phyloP scores from a whole-genome alignment of 2,888 invertebrate species.

The Adineta ricciae region DNA sequence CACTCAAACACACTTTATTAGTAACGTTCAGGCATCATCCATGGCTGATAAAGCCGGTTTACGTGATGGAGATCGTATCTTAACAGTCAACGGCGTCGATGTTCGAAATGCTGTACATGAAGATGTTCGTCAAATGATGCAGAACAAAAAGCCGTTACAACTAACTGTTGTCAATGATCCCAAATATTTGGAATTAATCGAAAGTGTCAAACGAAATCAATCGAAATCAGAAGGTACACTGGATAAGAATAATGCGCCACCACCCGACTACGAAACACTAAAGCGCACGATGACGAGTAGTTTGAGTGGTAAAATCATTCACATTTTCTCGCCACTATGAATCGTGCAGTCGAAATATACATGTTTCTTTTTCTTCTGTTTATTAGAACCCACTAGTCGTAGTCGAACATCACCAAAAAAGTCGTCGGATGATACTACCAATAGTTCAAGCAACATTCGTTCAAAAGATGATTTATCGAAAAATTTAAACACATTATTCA shows the following conservation, averaged over 20 bases:
- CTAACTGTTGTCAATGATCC: neutral
- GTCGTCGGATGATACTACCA: neutral
- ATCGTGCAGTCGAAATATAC: neutral
- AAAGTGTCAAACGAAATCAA: neutral
- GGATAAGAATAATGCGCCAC: neutral
- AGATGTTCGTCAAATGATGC: constrained; percentile 8
- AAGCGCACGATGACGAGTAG: neutral
- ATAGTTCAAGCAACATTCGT: neutral
- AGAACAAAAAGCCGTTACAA: neutral
- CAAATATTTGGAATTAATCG: constrained; percentile 18
- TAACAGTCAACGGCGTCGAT: neutral
- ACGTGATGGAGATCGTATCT: constrained; percentile 10
- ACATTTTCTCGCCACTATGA: too few relatives aligned
- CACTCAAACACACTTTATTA: constrained; percentile 2
- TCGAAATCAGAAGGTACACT: neutral
- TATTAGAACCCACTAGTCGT: neutral
- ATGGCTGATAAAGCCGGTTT: constrained; percentile 17
- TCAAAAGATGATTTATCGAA: neutral
- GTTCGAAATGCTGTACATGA: neutral
- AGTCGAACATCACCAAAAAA: neutral
- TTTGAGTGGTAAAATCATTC: neutral
- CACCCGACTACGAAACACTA: neutral
- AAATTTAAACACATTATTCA: neutral
- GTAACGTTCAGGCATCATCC: neutral
- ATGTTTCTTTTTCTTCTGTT: neutral